A percentile compares a stretch with the other conserved stretches of the same genome.
Conservation (phyloP, 2,113 vertebrate genomes). For the Alaudala cheleensis region DNA sequence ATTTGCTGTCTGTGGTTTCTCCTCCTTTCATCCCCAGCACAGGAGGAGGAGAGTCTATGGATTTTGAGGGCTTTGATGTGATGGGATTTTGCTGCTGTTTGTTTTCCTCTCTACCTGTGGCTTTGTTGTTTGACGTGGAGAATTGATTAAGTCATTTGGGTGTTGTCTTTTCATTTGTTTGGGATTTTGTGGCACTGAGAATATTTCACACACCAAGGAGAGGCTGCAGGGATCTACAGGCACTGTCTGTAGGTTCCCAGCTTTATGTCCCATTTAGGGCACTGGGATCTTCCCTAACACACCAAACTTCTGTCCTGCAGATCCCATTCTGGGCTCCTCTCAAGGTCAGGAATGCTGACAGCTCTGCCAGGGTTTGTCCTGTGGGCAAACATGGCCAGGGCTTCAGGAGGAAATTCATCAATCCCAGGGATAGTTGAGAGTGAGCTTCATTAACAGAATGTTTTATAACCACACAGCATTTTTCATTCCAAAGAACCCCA, state of each 20-base stretch:
- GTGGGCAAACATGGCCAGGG: not conserved
- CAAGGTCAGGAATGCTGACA: not conserved
- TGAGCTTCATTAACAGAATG: not conserved
- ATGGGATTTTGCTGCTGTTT: not conserved
- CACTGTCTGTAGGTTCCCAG: not conserved
- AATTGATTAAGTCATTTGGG: not conserved
- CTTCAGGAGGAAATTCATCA: not conserved
- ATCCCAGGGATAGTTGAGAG: not conserved
- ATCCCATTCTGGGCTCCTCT: not conserved
- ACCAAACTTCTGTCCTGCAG: not conserved
- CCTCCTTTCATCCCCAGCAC: not conserved
- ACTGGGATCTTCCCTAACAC: not conserved
- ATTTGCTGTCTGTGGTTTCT: not conserved
- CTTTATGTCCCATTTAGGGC: not conserved
- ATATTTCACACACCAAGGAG: not conserved
- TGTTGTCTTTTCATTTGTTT: not conserved
- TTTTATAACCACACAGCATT: not conserved
- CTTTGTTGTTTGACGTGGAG: not conserved
- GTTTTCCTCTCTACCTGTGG: not conserved
- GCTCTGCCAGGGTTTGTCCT: not conserved
- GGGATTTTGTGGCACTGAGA: not conserved
- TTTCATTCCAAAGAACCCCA: slow-evolving; percentile 31
- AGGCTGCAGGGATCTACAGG: not conserved
- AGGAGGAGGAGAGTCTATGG: not conserved
- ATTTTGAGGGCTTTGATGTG: not conserved